Base-by-base conservation (phyloP, 1,140 invertebrate genomes). In the Megalopta genalis region DNA sequence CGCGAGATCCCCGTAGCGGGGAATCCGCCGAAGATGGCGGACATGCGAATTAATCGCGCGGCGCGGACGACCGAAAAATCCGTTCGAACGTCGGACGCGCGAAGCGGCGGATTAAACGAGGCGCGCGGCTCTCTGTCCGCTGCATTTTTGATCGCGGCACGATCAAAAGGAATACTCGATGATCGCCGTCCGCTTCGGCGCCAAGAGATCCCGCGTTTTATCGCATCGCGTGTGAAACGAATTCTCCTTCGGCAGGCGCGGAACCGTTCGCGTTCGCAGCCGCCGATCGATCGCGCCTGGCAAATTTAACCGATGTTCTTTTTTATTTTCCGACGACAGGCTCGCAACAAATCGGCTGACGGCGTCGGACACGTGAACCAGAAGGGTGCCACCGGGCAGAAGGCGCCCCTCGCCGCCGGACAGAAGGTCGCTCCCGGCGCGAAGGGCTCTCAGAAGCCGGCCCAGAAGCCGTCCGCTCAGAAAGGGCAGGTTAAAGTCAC, bases 301-400 rank as follows among this genome's bases (percentile, higher is more conserved):
- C 5, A 7, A n/a, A 69, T 27, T 27, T 85, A 82, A 86, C 46
- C 32, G 18, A 25, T 39, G 25, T n/a, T 49, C 16, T 77, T 12
- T 77, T 69, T 82, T 83, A 73, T 57, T 59, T 10, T 63, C 46
- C 37, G 10, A 71, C 59, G 90, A 21, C 90, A 96, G 96, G 96
- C 96, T 75, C 95, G 96, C 81, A 96, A 96, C 93, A 97, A 97
- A 93, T 95, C 96, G n/a, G 95, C 95, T 0, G 96, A 96, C 86
- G 96, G 96, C 2, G 93, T 95, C 54, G 94, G 95, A 23, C 95
- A 96, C 76, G 95, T 95, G 66, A 95, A 94, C 82, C 95, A 96
- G 89, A 96, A 96, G 90, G 95, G 94, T 73, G 89, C 93, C 2
- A 81, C 91, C 27, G 92, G 93, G 49, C 93, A 94, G 78, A 93